Evolutionary conservation across 2,113 vertebrate genomes (phyloP).

Genomic region (Columba janthina): DNA sequence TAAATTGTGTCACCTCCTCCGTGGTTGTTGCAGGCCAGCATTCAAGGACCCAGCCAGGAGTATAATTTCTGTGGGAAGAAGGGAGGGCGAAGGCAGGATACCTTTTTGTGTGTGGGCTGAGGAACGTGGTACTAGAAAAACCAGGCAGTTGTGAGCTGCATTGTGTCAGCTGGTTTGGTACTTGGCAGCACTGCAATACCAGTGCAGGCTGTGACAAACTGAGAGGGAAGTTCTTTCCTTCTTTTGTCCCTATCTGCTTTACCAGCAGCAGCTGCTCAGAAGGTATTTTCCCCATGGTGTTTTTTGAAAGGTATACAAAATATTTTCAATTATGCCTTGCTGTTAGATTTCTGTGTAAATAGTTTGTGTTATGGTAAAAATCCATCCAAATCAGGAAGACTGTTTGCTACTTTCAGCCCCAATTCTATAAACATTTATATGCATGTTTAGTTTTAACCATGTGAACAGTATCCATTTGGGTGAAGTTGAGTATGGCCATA

Average conservation of each 20-base stretch:
- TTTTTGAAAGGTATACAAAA: conserved; percentile 50
- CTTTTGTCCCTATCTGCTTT: background rate
- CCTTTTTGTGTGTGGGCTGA: conserved; percentile 17
- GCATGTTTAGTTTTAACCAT: conserved; percentile 33
- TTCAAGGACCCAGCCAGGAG: background rate
- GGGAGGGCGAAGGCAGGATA: background rate
- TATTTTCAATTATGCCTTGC: conserved; percentile 36
- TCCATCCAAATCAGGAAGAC: conserved; percentile 7
- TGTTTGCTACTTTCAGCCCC: conserved; percentile 29
- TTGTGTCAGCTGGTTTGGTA: background rate
- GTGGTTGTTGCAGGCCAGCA: conserved; percentile 9
- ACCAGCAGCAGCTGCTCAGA: conserved; percentile 15
- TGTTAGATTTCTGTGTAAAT: conserved; percentile 50
- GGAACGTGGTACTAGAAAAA: background rate
- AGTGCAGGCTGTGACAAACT: background rate
- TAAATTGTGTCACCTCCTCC: background rate
- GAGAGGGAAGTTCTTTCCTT: background rate
- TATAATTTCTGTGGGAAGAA: background rate
- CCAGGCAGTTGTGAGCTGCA: background rate
- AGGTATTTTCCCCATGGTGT: background rate
- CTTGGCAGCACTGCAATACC: background rate
- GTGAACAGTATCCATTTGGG: conserved; percentile 11
- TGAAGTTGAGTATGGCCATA: conserved; percentile 5
- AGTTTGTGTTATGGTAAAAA: conserved; percentile 52
- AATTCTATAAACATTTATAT: conserved; percentile 48